These are phyloP conservation scores for Marronus borbonicus DNA, from an alignment of 2,888 invertebrate species.

Conservation along the genomic window DNA sequence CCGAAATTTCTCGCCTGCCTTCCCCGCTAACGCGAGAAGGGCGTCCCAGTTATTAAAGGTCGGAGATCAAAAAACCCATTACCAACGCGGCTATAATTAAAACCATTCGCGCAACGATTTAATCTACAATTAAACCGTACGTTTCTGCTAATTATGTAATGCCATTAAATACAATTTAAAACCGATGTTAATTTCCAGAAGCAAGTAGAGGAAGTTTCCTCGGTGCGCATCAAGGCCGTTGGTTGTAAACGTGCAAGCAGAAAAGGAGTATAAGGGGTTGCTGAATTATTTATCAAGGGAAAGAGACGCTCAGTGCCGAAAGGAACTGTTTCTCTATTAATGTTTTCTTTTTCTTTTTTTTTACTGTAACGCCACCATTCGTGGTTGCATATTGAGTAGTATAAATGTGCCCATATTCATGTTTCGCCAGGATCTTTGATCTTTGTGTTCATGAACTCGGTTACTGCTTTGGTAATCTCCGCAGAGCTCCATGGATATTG, in stretches of 20 bases:
- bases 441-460: too few species aligned
- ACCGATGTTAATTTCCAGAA: conserved; percentile 40
- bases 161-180: conserved; percentile 45
- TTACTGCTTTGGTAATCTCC: too few species aligned
- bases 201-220: background rate
- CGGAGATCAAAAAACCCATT: conserved; percentile 21
- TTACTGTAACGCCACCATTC: conserved; percentile 4
- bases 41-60: conserved; percentile 15
- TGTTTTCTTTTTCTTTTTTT: conserved; percentile 1
- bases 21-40: background rate
- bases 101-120: conserved; percentile 48
- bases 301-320: background rate
- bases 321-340: background rate
- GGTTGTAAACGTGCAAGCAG: background rate
- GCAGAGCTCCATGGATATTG: too few species aligned
- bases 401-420: too few species aligned
- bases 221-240: background rate
- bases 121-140: conserved; percentile 44
- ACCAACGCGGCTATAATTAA: conserved; percentile 38
- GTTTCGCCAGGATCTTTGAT: too few species aligned
- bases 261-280: background rate
- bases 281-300: conserved; percentile 39
- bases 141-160: conserved; percentile 46
- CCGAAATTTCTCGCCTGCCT: background rate
- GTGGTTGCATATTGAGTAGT: background rate